Evolutionary conservation across 2,113 vertebrate genomes (phyloP), one percentile per base, ranked within the genome.

Genomic region (Gopherus evgoodei): DNA sequence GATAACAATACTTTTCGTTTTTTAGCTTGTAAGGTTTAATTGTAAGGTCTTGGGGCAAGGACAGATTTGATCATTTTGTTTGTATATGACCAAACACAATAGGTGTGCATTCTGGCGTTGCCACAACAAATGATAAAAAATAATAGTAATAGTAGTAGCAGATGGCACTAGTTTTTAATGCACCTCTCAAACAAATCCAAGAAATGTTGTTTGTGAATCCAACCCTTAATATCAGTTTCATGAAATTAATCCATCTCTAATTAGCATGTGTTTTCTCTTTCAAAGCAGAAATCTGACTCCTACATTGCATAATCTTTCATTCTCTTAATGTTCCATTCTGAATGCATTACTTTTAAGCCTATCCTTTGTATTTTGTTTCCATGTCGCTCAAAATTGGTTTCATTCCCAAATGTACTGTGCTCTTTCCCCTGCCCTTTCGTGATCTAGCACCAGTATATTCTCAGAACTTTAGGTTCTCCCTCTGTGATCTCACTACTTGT

Each of bases 111-210:
- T 86, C 11, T 49, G 85, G 83, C 52, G 86, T 11, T 35, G 59
- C 19, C 57, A 3, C 84, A 93, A 80, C 44, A 89, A 90, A 85
- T 91, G 93, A 89, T 90, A 89, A 83, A 52, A 29, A 90, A 94
- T 84, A 89, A 84, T 96, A 89, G 87, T 53, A 80, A 52, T 96
- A 89, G 89, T 49, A 82, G 49, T 76, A 84, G 79, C 83, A 95
- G 88, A 91, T 93, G 87, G 90, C 82, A 24, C 72, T 75, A 94
- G 49, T 9, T 96, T 92, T 84, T 86, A 88, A 50, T 72, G 94
- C 56, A 24, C 27, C 87, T 92, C 72, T 90, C 29, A 93, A 81
- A 52, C 59, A 89, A 87, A 91, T 69, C 90, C 11, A 57, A 78
- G 83, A 10, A 80, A 6, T 16, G 89, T 88, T 88, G 82, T 91